A percentile compares a stretch with the other conserved stretches of the same genome.
Conservation (phyloP, 2,113 vertebrate genomes). For the Sphyrna mokarran region DNA sequence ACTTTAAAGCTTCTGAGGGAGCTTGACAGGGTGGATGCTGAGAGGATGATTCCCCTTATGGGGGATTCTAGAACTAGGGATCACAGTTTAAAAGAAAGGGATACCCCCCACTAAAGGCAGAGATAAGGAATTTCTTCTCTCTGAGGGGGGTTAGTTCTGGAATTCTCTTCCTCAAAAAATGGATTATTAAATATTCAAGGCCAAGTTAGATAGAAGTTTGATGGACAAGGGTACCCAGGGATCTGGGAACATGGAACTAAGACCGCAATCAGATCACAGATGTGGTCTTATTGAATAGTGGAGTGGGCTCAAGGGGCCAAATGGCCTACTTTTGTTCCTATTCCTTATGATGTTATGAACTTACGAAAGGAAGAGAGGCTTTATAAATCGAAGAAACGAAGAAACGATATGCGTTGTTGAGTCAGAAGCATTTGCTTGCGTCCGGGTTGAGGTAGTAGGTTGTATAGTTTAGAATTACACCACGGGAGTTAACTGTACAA, state of each 20-base stretch:
- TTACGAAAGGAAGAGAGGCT: background rate
- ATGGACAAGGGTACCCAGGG: background rate
- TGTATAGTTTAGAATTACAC: conserved; percentile 99
- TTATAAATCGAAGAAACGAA: conserved; percentile 40
- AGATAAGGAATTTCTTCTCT: too few relatives aligned
- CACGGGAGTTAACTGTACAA: conserved; percentile 99
- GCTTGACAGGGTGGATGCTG: too few relatives aligned
- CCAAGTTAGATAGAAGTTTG: background rate
- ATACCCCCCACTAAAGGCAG: background rate
- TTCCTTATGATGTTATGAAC: background rate
- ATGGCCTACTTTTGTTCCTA: background rate
- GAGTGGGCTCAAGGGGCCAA: background rate
- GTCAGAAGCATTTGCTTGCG: conserved; percentile 70
- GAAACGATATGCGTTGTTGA: background rate
- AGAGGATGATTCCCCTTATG: too few relatives aligned
- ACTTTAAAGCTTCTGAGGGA: too few relatives aligned
- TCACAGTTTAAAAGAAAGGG: background rate
- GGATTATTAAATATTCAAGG: background rate
- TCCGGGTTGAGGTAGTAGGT: conserved; percentile 99
- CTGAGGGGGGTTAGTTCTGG: background rate
- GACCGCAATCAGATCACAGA: background rate
- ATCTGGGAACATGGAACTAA: background rate
- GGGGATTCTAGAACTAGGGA: too few relatives aligned
- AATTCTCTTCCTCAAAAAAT: background rate
- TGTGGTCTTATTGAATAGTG: background rate